phyloP scores from a whole-genome alignment of 2,797 vertebrate species.

The Loris lydekkerianus region DNA sequence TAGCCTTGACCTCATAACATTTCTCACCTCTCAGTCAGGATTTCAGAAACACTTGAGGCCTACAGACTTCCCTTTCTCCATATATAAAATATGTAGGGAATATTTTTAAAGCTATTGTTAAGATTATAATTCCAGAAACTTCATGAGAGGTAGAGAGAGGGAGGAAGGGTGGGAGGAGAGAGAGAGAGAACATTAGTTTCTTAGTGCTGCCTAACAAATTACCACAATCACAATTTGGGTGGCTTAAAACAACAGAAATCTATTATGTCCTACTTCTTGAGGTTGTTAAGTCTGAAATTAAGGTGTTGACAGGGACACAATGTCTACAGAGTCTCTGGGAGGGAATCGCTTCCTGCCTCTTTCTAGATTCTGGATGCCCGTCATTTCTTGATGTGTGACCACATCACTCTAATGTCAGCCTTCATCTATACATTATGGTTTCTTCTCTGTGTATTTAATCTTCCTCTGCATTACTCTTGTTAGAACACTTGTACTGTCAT shows the following conservation, averaged over 20 bases:
- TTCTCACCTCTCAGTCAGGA: background rate
- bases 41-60: background rate
- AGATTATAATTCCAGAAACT: background rate
- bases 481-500: background rate
- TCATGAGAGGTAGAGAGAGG: no score
- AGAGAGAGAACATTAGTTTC: background rate
- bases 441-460: background rate
- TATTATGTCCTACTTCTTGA: background rate
- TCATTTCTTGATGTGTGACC: background rate
- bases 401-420: no score
- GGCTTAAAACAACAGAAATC: background rate
- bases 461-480: background rate
- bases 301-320: background rate
- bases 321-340: background rate
- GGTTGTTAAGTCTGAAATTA: background rate
- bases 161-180: no score
- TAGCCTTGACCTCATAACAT: background rate
- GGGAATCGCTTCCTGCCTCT: background rate
- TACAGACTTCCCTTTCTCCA: background rate
- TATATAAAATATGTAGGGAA: background rate
- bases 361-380: background rate
- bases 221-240: no score
- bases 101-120: background rate
- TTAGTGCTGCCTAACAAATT: background rate
- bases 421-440: background rate